phyloP scores from a whole-genome alignment of 37 sponge, comb jelly and placozoan genomes.

The Aplysina aerophoba region DNA sequence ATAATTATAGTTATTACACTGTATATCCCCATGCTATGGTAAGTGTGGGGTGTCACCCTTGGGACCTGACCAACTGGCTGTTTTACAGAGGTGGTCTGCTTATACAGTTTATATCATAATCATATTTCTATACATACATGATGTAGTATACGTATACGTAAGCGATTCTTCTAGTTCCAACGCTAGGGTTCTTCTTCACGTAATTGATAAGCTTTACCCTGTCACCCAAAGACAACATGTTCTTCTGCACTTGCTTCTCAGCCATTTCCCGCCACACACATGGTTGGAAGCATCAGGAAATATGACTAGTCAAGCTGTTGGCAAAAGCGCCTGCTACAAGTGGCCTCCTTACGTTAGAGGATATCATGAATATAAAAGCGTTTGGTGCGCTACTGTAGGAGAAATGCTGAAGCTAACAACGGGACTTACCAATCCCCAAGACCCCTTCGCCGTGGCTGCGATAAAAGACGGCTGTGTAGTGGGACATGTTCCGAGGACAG shows the following conservation, averaged over 20 bases:
- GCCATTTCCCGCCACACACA: background rate
- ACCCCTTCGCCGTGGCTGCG: conserved; percentile 31
- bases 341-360: conserved; percentile 18
- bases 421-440: conserved; percentile 19
- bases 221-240: conserved; percentile 29
- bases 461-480: conserved; percentile 11
- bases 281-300: too few relatives aligned
- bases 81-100: too few relatives aligned
- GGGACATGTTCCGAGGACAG: conserved; percentile 35
- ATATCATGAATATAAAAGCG: background rate
- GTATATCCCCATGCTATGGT: too few relatives aligned
- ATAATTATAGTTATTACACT: too few relatives aligned
- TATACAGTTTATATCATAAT: too few relatives aligned
- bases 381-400: background rate
- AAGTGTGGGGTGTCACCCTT: too few relatives aligned
- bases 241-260: conserved; percentile 23
- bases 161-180: conserved; percentile 23
- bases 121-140: too few relatives aligned
- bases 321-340: conserved; percentile 7
- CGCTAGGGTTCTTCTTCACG: conserved; percentile 16
- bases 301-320: conserved; percentile 1
- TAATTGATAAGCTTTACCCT: conserved; percentile 17
- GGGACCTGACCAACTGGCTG: too few relatives aligned
- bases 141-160: too few relatives aligned
- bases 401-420: background rate